phyloP scores from a whole-genome alignment of 2,888 invertebrate genomes.

The Meta bourneti region DNA sequence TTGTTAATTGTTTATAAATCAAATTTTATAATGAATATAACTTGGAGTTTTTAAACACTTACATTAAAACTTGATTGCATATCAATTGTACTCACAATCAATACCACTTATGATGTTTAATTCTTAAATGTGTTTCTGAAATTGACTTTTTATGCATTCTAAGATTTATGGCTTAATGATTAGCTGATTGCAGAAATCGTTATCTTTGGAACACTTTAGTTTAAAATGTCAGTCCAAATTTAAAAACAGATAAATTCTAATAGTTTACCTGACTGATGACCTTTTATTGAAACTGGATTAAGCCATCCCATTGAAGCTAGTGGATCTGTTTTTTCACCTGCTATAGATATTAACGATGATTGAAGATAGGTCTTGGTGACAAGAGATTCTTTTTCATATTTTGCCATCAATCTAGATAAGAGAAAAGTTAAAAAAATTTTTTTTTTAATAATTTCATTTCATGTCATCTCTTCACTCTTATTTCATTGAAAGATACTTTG shows the following conservation, averaged over 20 bases:
- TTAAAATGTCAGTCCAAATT: not conserved
- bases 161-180: too few relatives aligned
- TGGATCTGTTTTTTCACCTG: constrained; percentile 47
- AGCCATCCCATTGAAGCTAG: constrained; percentile 10
- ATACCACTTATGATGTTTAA: too few relatives aligned
- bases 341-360: constrained; percentile 79
- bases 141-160: too few relatives aligned
- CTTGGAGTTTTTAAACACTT: too few relatives aligned
- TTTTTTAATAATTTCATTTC: not conserved
- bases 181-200: too few relatives aligned
- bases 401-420: constrained; percentile 48
- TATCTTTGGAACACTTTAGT: too few relatives aligned
- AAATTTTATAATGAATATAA: too few relatives aligned
- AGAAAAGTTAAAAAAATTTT: constrained; percentile 2
- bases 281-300: constrained; percentile 22
- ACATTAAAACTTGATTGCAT: too few relatives aligned
- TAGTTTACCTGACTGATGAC: not conserved
- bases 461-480: not conserved
- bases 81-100: too few relatives aligned
- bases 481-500: not conserved
- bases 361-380: constrained; percentile 80
- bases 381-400: constrained; percentile 74
- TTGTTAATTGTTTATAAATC: too few relatives aligned
- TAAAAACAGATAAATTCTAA: not conserved
- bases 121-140: too few relatives aligned